Evolutionary conservation across 92 coral and sea anemone species (phyloP), one percentile per base, ranked within the genome.

Genomic region (Epizoanthus scotinus): DNA sequence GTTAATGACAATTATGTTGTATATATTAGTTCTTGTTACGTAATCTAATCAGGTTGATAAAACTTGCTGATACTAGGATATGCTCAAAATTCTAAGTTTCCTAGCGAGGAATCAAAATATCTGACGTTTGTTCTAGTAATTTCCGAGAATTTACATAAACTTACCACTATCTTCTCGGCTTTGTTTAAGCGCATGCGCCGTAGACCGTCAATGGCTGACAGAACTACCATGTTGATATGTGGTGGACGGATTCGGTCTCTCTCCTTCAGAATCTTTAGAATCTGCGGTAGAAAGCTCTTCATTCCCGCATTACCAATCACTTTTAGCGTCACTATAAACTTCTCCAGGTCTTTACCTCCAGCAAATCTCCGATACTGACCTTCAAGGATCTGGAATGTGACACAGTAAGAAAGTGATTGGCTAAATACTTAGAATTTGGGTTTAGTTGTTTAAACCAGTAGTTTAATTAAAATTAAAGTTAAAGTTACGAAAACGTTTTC

Each of bases 291-390:
- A 25, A 78, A 64, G 10, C 12, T 54, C 8, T 42, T 70, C 72
- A 67, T 79, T 65, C 91, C 91, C n/a, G 88, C 73, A 28, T 88
- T 88, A 21, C 88, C 91, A 24, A 88, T 84, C 49, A 78, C 75
- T 50, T 88, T 88, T 54, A 88, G 54, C 3, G 86, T 80, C 40
- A 88, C 86, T 12, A 88, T 83, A 26, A 88, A 67, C 28, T 84
- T 88, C 79, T 88, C 91, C 83, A 78, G 79, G 81, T 88, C 60
- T 25, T 70, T 80, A 3, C 70, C 63, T 21, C 38, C 34, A 13
- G 83, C 44, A 50, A 77, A 78, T 17, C 24, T 66, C 58, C 72
- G 65, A 70, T 79, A 88, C 42, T 84, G 79, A 2, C 53, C 52
- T 50, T 58, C 70, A 6, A 88, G 54, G 21, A 28, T 78, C 91